Conservation (phyloP, 2,113 vertebrate genomes). For the Corythornis vintsioides region DNA sequence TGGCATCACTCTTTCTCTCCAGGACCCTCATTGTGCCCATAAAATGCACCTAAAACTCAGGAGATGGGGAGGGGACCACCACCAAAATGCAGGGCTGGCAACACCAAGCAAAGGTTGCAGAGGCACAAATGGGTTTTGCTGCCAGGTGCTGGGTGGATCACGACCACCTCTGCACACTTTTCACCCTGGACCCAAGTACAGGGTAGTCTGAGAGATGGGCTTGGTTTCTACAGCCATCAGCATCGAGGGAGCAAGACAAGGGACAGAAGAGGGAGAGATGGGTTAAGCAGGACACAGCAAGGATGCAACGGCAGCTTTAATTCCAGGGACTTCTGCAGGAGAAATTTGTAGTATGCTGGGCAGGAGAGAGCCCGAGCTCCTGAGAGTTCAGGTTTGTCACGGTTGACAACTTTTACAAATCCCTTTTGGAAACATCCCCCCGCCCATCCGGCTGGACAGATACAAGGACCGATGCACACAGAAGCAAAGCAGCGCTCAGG, state of each 20-base stretch:
- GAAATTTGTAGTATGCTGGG: background rate
- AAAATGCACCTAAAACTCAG: background rate
- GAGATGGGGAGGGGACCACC: background rate
- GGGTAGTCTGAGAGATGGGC: fast-evolving
- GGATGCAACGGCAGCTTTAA: fast-evolving
- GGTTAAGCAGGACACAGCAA: fast-evolving
- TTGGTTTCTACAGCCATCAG: background rate
- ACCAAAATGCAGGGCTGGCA: background rate
- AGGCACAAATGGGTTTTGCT: background rate
- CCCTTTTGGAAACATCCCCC: background rate
- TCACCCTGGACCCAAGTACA: fast-evolving
- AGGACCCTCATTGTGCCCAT: fast-evolving
- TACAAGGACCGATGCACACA: background rate
- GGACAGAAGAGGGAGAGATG: background rate
- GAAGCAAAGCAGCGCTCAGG: background rate
- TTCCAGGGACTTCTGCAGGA: background rate
- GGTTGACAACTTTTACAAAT: fast-evolving
- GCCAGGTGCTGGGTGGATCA: background rate
- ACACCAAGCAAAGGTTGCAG: background rate
- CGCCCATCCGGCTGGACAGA: background rate
- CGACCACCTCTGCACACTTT: background rate
- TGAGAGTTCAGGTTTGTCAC: background rate
- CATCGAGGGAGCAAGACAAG: fast-evolving
- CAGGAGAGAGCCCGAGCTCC: background rate
- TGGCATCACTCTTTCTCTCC: background rate